These are phyloP conservation scores for Thymelicus acteon DNA, from an alignment of 2,888 invertebrate species.

Conservation along the genomic window DNA sequence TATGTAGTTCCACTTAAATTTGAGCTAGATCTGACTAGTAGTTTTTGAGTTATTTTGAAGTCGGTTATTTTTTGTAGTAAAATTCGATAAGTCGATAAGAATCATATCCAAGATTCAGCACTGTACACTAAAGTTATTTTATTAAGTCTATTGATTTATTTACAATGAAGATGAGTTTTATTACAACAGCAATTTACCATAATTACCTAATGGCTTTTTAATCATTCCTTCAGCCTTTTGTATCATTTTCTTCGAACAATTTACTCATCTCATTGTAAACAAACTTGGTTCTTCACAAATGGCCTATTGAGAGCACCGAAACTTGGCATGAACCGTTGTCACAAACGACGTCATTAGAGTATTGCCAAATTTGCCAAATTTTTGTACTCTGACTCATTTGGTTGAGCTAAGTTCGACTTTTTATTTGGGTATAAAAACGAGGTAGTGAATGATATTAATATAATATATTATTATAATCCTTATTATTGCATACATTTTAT, in stretches of 20 bases:
- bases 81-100: too few species aligned
- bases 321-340: constrained; percentile 15
- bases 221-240: constrained; percentile 2
- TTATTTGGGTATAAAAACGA: neutral
- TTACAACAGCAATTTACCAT: neutral
- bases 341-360: constrained; percentile 21
- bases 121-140: too few species aligned
- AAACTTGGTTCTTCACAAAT: constrained; percentile 3
- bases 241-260: constrained; percentile 10
- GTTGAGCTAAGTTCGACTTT: neutral
- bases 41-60: too few species aligned
- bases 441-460: too few species aligned
- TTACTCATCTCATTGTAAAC: constrained; percentile 7
- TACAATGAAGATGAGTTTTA: neutral
- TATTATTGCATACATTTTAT: too few species aligned
- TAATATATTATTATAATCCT: too few species aligned
- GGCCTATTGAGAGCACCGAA: constrained; percentile 4
- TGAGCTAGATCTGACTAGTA: too few species aligned
- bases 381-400: neutral
- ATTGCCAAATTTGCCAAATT: constrained; percentile 23
- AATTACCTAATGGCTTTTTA: constrained; percentile 5
- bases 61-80: too few species aligned
- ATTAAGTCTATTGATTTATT: neutral
- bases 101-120: too few species aligned
- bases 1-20: too few species aligned